Percentiles rank a stretch among this genome's conserved stretches.
These are phyloP conservation scores for Pterobdella sp. DNA, from an alignment of 2,888 invertebrate genomes.

Conservation along the genomic window DNA sequence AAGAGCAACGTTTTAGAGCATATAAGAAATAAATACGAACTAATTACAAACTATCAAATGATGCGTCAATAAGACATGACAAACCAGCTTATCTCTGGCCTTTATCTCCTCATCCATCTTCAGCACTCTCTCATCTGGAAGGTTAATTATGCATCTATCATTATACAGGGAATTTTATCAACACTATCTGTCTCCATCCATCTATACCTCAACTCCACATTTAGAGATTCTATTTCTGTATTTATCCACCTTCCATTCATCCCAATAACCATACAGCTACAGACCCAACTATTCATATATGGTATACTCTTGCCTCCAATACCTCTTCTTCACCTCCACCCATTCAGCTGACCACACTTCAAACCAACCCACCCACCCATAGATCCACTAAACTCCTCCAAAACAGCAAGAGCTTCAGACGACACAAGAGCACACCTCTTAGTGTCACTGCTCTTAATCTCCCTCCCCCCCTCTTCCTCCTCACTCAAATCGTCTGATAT, in stretches of 20 bases:
- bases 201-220: no score
- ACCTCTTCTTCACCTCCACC: background rate
- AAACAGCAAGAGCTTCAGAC: conserved; percentile 12
- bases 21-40: no score
- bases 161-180: background rate
- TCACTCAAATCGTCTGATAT: conserved; percentile 32
- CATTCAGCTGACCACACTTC: background rate
- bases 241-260: background rate
- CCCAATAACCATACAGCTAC: background rate
- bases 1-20: no score
- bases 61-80: background rate
- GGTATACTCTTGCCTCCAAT: background rate
- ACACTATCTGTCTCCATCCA: no score
- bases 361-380: conserved; percentile 23
- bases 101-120: conserved; percentile 75
- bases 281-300: background rate
- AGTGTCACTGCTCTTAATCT: background rate
- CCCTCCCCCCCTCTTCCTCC: conserved; percentile 12
- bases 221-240: no score
- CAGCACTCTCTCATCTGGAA: conserved; percentile 78
- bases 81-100: conserved; percentile 56
- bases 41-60: no score
- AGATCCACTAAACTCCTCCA: conserved; percentile 29
- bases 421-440: conserved; percentile 30
- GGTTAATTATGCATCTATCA: background rate